Percentiles rank a stretch among this genome's conserved stretches.
Evolutionary conservation across 30 jellyfish, hydroid and myxozoan species (phyloP).

Genomic region (Aurelia sp.): DNA sequence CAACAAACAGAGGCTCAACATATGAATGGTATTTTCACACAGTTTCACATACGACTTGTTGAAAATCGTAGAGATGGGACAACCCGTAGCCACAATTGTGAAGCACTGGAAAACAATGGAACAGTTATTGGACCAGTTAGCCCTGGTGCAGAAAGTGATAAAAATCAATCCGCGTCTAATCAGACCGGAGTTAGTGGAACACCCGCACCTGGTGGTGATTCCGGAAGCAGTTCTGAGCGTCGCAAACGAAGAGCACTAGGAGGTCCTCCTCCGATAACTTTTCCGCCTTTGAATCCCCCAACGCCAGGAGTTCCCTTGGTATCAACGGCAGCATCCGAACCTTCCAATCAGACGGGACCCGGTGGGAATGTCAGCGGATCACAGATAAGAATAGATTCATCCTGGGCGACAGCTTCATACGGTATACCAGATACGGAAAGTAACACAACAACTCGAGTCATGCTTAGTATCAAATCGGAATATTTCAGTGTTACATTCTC

Average conservation of each 20-base stretch:
- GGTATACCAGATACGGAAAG: not conserved
- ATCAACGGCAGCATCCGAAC: not conserved
- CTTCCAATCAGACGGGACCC: not conserved
- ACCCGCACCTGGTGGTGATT: not conserved
- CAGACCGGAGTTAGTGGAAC: no score
- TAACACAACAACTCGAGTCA: not conserved
- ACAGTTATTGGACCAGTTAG: not conserved
- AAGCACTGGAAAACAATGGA: not conserved
- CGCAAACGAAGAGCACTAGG: not conserved
- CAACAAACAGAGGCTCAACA: conserved; percentile 10
- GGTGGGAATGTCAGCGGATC: no score
- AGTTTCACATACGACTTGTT: not conserved
- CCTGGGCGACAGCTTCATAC: not conserved
- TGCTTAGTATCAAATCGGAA: not conserved
- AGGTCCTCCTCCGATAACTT: no score
- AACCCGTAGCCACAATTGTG: not conserved
- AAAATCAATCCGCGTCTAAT: no score
- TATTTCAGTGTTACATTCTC: conserved; percentile 7
- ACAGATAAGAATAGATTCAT: not conserved
- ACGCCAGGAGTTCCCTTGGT: not conserved
- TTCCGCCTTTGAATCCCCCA: not conserved
- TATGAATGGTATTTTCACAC: conserved; percentile 40
- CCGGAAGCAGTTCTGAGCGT: not conserved
- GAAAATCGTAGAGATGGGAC: conserved; percentile 50
- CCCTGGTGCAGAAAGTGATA: no score